Evolutionary conservation across 2,888 invertebrate genomes (phyloP).

Genomic region (Drosophila nr. fundita): DNA sequence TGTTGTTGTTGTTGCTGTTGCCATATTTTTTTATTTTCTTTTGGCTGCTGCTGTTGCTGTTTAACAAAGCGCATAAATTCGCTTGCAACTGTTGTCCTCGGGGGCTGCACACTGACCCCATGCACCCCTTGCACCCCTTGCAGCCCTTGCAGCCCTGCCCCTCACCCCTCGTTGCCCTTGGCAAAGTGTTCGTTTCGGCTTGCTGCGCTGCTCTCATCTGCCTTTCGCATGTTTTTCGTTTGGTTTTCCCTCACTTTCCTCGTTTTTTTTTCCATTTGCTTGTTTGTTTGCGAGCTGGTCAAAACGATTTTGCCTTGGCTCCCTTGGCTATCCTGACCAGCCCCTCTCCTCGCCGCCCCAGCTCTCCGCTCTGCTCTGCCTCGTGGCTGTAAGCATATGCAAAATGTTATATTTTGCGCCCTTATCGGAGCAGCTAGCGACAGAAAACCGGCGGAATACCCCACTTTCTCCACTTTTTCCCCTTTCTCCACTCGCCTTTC

Average conservation of each 20-base stretch:
- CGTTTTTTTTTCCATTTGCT: constrained; percentile 12
- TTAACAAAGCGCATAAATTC: constrained; percentile 82
- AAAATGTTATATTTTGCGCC: constrained; percentile 76
- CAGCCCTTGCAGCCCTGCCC: neutral
- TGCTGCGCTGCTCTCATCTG: constrained; percentile 76
- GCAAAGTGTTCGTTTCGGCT: constrained; percentile 70
- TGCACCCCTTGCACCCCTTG: constrained; percentile 1
- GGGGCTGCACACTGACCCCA: constrained; percentile 55
- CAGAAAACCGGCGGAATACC: constrained; percentile 18
- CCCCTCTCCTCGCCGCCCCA: neutral
- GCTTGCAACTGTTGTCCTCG: constrained; percentile 80
- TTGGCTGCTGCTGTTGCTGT: constrained; percentile 71
- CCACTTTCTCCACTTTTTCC: neutral
- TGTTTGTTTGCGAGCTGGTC: constrained; percentile 72
- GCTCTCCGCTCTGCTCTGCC: neutral
- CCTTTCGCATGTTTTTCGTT: constrained; percentile 65
- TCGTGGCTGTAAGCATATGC: constrained; percentile 70
- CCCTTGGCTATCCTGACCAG: constrained; percentile 23
- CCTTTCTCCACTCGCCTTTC: neutral
- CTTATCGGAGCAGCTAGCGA: constrained; percentile 68
- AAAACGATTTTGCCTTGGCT: constrained; percentile 75
- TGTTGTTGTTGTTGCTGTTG: constrained; percentile 31
- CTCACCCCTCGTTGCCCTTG: constrained; percentile 5
- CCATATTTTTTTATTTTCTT: constrained; percentile 52
- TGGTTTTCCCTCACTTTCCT: constrained; percentile 16